Conservation (phyloP, 2,113 vertebrate species). For the Leptobrachium ailaonicum region DNA sequence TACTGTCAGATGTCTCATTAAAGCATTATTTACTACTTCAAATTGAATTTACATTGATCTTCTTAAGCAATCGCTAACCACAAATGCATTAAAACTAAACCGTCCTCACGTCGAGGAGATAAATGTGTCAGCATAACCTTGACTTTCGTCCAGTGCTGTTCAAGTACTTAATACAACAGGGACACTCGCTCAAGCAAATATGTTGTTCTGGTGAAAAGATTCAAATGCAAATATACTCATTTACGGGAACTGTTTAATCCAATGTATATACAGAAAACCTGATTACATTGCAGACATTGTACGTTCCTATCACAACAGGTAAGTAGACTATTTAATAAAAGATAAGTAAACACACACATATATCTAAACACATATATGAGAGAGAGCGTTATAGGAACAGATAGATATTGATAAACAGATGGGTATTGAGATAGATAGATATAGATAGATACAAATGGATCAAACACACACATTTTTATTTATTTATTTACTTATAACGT, state of each 20-base stretch:
- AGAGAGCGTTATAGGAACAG: no score
- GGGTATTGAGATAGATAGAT: no score
- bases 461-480: no score
- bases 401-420: no score
- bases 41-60: conserved; percentile 80
- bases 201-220: conserved; percentile 68
- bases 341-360: no score
- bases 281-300: background rate
- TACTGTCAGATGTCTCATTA: conserved; percentile 72
- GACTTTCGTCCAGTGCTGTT: conserved; percentile 74
- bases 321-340: no score
- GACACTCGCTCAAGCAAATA: conserved; percentile 68
- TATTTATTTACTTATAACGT: no score
- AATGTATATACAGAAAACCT: background rate
- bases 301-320: no score
- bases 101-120: conserved; percentile 75
- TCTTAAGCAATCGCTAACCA: conserved; percentile 75
- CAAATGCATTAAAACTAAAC: conserved; percentile 83
- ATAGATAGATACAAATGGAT: no score
- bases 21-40: conserved; percentile 71
- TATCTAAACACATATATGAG: no score
- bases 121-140: conserved; percentile 78
- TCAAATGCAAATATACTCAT: conserved; percentile 70
- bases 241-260: conserved; percentile 62
- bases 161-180: conserved; percentile 71